A percentile compares a stretch with the other conserved stretches of the same genome.
Evolutionary conservation across 2,888 invertebrate genomes (phyloP).

Genomic region (Quadroppia sp.): DNA sequence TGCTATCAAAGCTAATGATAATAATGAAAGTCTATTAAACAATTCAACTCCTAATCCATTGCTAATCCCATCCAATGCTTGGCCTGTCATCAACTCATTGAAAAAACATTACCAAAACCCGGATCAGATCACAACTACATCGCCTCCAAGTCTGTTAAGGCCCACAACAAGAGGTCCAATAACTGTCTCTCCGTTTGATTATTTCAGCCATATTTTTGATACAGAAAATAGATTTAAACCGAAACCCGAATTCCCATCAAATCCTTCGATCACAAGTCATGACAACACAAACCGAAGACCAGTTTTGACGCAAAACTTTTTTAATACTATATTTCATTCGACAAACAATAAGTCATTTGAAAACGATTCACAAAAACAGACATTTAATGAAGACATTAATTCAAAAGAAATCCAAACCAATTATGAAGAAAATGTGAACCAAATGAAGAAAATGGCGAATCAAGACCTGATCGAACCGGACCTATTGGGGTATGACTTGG

Average conservation of each 20-base stretch:
- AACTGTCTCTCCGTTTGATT: slow-evolving; percentile 5
- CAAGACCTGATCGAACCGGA: not conserved
- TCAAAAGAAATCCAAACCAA: too few relatives aligned
- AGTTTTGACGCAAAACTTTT: slow-evolving; percentile 12
- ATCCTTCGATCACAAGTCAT: not conserved
- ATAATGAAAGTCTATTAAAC: not conserved
- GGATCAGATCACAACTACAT: slow-evolving; percentile 12
- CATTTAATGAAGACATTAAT: too few relatives aligned
- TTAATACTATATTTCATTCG: not conserved
- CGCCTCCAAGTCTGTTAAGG: not conserved
- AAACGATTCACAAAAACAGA: not conserved
- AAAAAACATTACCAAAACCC: not conserved
- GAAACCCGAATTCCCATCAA: not conserved
- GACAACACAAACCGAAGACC: not conserved
- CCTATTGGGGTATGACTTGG: not conserved
- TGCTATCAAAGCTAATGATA: not conserved
- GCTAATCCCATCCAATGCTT: not conserved
- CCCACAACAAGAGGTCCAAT: not conserved
- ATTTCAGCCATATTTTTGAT: not conserved
- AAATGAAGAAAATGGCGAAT: not conserved
- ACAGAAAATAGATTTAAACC: not conserved
- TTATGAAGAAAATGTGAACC: too few relatives aligned
- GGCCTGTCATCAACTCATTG: not conserved
- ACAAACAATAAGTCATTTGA: not conserved
- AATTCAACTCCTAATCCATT: not conserved